Evolutionary conservation across 2,888 invertebrate species (phyloP).

Genomic region (Conomelus anceps): DNA sequence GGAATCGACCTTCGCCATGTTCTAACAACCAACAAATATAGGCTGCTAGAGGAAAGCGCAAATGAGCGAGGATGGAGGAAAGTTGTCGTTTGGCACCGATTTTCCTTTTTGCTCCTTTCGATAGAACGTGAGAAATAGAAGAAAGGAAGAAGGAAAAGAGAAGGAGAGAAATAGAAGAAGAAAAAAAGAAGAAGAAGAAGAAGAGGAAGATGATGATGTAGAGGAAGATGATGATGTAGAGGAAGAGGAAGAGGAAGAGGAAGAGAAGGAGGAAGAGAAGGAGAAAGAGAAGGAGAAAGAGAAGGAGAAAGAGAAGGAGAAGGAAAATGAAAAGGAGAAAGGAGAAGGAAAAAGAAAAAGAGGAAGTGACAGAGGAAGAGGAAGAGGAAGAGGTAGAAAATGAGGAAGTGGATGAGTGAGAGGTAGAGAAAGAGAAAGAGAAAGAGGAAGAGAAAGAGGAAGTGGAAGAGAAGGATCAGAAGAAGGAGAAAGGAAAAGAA

Average conservation of each 20-base stretch:
- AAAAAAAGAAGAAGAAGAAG: background rate
- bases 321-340: background rate
- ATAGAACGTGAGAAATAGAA: background rate
- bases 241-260: too few species aligned
- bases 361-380: background rate
- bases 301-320: background rate
- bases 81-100: background rate
- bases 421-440: background rate
- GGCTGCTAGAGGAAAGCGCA: background rate
- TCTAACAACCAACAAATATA: background rate
- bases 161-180: background rate
- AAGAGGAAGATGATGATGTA: too few species aligned
- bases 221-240: too few species aligned
- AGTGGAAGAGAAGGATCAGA: background rate
- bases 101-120: background rate
- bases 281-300: background rate
- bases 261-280: background rate
- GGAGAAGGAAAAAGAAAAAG: background rate
- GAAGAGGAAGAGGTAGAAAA: background rate
- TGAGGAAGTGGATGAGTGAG: background rate
- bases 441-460: background rate
- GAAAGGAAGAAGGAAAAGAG: background rate
- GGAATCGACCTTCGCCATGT: background rate
- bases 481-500: background rate
- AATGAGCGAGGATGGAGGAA: background rate